Evolutionary conservation across 2,888 invertebrate genomes (phyloP), one percentile per base, ranked within the genome.

Genomic region (Macaria liturata): DNA sequence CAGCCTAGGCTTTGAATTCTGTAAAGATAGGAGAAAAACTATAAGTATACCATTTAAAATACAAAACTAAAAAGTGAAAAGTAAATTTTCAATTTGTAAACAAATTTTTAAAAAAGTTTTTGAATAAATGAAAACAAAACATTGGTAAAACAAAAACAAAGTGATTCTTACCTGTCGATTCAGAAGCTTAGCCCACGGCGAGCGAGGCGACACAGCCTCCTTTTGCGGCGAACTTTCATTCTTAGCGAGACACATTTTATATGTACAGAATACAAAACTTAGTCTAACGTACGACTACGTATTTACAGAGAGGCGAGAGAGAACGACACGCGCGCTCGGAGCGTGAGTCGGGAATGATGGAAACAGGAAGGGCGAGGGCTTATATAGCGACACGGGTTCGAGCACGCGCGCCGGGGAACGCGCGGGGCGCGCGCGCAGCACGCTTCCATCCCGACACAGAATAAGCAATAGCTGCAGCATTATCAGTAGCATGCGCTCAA

Each of bases 1-100:
- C 59, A 94, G 88, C 72, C 90, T 89, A 44, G 93, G 93, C 70
- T 93, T 94, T 62, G 89, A 81, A 74, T 88, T 88, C 94, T 94
- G 90, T 64, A 77, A 93, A 83, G 62, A 78, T 82, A 69, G 69
- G 76, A 74, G 69, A 68, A 58, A 37, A 37, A 37, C 7, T 37
- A 3, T 37, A 6, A 37, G 7, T 32, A 49, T 4, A 52, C 37
- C 42, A 48, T 48, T 34, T 4, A 31, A 47, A 44, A 39, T 7
- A 9, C 7, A 48, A 47, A 43, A 52, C 31, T 46, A 31, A 8
- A 32, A 40, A 40, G 8, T 6, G 4, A 42, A n/a, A 9, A 42
- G 8, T n/a, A 5, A 42, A 8, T 42, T 42, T 42, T 42, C 0
- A 4, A 37, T 37, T 42, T 39, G 39, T 39, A 39, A 39, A 8